These are phyloP conservation scores for Calliopum simillimum DNA, from an alignment of 2,888 invertebrate genomes.

Conservation along the genomic window DNA sequence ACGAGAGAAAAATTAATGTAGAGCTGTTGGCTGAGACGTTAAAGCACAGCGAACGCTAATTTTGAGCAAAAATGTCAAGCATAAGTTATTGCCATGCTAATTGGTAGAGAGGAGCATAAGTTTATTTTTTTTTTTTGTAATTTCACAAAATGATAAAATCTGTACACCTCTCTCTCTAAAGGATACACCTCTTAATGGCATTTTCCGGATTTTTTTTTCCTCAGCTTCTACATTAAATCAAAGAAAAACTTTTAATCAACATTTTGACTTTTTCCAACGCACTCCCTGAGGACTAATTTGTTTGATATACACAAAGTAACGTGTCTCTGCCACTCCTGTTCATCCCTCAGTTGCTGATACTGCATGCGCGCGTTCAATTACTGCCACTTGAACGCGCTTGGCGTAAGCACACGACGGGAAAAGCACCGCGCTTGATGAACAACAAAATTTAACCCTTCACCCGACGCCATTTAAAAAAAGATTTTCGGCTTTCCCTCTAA, in stretches of 20 bases:
- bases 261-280: constrained; percentile 9
- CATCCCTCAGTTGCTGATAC: neutral
- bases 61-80: constrained; percentile 21
- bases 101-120: neutral
- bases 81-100: constrained; percentile 25
- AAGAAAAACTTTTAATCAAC: constrained; percentile 39
- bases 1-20: constrained; percentile 19
- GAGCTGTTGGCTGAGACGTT: neutral
- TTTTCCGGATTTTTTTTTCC: constrained; percentile 7
- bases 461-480: neutral
- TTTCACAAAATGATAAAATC: neutral
- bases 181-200: neutral
- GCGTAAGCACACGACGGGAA: neutral
- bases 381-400: constrained; percentile 19
- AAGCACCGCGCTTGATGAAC: neutral
- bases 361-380: neutral
- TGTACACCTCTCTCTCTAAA: neutral
- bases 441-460: constrained; percentile 25
- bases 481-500: neutral
- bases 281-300: constrained; percentile 42
- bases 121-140: too few relatives aligned
- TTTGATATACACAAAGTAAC: constrained; percentile 35
- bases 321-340: neutral
- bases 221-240: neutral
- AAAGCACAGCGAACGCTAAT: constrained; percentile 46